These are phyloP conservation scores for Mus spicilegus DNA, from an alignment of 2,113 vertebrate genomes.

Conservation along the genomic window DNA sequence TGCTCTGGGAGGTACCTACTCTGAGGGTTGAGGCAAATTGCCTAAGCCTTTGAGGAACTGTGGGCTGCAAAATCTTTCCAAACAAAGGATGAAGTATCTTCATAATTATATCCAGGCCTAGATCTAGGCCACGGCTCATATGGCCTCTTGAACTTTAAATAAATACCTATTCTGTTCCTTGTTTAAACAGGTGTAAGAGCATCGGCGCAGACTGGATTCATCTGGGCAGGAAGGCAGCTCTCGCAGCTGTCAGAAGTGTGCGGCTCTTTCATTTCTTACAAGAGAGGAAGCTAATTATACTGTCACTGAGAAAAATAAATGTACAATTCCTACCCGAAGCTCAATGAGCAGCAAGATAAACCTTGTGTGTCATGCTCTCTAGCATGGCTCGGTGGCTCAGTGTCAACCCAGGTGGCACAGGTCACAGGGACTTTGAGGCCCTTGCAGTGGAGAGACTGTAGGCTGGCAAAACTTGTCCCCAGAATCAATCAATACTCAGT, in stretches of 20 bases:
- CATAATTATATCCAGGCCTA: conserved; percentile 76
- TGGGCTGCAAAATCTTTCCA: conserved; percentile 71
- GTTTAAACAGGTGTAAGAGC: conserved; percentile 85
- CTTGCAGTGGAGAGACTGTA: not conserved
- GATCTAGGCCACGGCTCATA: conserved; percentile 74
- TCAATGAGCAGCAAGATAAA: conserved; percentile 20
- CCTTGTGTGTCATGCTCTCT: not conserved
- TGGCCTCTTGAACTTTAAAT: conserved; percentile 81
- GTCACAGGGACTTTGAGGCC: not conserved
- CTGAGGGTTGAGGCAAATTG: conserved; percentile 31
- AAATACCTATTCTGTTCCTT: conserved; percentile 77
- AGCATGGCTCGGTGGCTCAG: not conserved
- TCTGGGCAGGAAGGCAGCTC: conserved; percentile 73
- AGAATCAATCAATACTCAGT: not conserved
- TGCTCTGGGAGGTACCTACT: not conserved
- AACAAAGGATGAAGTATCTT: conserved; percentile 80
- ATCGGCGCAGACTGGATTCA: conserved; percentile 73
- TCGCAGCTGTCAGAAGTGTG: conserved; percentile 66
- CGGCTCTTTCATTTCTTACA: conserved; percentile 75
- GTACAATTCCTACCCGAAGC: conserved; percentile 28
- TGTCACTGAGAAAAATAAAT: conserved; percentile 74
- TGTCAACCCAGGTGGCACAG: not conserved
- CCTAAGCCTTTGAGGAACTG: conserved; percentile 23
- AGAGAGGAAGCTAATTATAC: conserved; percentile 73
- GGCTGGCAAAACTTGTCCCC: not conserved